Evolutionary conservation across 2,888 invertebrate genomes (phyloP).

Genomic region (Augochlorella aurata): DNA sequence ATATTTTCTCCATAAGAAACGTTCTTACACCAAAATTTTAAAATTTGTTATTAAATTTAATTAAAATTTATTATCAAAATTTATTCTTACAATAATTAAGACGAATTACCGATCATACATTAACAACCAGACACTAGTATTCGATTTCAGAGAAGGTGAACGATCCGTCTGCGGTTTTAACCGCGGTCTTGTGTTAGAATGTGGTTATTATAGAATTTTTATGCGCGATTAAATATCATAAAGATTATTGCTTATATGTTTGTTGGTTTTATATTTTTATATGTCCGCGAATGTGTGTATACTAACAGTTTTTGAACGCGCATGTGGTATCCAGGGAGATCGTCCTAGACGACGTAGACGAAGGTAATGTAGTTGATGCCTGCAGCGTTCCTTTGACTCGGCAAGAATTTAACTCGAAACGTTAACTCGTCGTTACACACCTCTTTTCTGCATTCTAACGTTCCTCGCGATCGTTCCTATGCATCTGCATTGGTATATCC

Average conservation of each 20-base stretch:
- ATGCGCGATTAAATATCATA: slow-evolving; percentile 37
- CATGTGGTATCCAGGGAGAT: slow-evolving; percentile 27
- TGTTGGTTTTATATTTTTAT: neutral
- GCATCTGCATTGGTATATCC: slow-evolving; percentile 48
- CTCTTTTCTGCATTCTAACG: slow-evolving; percentile 69
- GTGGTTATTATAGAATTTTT: slow-evolving; percentile 40
- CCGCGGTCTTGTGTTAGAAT: slow-evolving; percentile 39
- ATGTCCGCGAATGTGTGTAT: neutral
- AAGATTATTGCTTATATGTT: slow-evolving; percentile 22
- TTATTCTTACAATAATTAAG: slow-evolving; percentile 2
- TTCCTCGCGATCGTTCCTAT: slow-evolving; percentile 59
- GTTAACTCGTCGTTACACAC: slow-evolving; percentile 68
- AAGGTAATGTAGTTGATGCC: slow-evolving; percentile 57
- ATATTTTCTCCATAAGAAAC: too few species aligned
- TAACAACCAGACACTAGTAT: slow-evolving; percentile 2
- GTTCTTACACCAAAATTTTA: too few species aligned
- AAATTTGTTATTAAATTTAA: neutral
- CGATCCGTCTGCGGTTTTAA: slow-evolving; percentile 40
- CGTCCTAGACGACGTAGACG: slow-evolving; percentile 43
- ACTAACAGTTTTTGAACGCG: too few species aligned
- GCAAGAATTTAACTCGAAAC: slow-evolving; percentile 71
- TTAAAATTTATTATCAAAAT: neutral
- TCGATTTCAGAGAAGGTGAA: slow-evolving; percentile 41
- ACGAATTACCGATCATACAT: slow-evolving; percentile 17
- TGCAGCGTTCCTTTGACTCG: slow-evolving; percentile 66